These are phyloP conservation scores for Clinocottus analis DNA, from an alignment of 2,113 vertebrate species.

Conservation along the genomic window DNA sequence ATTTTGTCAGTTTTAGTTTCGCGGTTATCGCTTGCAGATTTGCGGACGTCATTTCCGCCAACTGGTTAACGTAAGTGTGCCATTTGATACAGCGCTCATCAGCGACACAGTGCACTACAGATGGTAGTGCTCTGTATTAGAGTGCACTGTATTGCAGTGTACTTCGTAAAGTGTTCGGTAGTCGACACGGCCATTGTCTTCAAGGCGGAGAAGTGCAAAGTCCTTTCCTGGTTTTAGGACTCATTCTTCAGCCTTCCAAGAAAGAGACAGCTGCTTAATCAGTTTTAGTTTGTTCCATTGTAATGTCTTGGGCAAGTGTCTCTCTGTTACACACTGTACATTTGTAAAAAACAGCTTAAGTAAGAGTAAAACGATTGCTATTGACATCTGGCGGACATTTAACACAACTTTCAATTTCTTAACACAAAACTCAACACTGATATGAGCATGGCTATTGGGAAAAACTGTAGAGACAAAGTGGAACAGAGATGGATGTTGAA, in stretches of 20 bases:
- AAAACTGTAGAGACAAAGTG: not conserved
- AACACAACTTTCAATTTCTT: not conserved
- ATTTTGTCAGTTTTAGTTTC: too few relatives aligned
- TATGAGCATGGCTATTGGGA: not conserved
- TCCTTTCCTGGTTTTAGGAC: not conserved
- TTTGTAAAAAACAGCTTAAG: not conserved
- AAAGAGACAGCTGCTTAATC: not conserved
- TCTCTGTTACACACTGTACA: not conserved
- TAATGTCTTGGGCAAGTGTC: not conserved
- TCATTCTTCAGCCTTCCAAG: not conserved
- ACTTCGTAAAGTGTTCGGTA: too few relatives aligned
- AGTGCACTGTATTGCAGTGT: too few relatives aligned
- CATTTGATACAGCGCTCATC: too few relatives aligned
- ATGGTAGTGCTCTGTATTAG: too few relatives aligned
- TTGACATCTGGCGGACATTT: not conserved
- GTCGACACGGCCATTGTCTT: too few relatives aligned
- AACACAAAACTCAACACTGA: not conserved
- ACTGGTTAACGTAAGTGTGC: too few relatives aligned
- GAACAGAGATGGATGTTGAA: not conserved
- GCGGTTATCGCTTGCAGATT: too few relatives aligned
- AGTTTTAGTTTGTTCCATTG: not conserved
- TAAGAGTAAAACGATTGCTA: not conserved
- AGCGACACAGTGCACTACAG: too few relatives aligned
- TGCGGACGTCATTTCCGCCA: too few relatives aligned
- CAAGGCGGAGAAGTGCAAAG: not conserved